These are phyloP conservation scores for Myotis planiceps DNA, from an alignment of 2,797 vertebrate species.

Conservation along the genomic window DNA sequence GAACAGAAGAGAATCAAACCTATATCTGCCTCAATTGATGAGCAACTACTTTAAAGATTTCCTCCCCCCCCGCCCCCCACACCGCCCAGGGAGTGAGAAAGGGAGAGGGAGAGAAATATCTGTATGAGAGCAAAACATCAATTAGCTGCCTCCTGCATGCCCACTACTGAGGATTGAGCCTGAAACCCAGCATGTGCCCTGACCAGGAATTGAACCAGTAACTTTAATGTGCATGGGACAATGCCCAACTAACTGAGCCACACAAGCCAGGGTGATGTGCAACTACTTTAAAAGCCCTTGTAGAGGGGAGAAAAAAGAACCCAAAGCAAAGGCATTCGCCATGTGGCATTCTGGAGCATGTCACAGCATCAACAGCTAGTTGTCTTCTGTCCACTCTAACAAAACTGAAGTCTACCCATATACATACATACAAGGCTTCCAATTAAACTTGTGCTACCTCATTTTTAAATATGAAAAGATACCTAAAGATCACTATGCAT, in stretches of 20 bases:
- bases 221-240: not conserved
- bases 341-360: not conserved
- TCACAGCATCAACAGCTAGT: not conserved
- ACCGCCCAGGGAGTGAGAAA: not conserved
- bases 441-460: not conserved
- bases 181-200: not conserved
- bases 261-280: not conserved
- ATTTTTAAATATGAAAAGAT: not conserved
- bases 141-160: not conserved
- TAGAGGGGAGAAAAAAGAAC: not conserved
- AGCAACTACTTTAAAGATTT: not conserved
- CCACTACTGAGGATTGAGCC: not conserved
- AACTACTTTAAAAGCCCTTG: not conserved
- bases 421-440: not conserved
- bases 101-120: not conserved
- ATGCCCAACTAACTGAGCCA: not conserved
- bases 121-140: not conserved
- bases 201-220: not conserved
- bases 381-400: not conserved
- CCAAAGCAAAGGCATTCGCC: not conserved
- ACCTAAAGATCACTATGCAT: not conserved
- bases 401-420: not conserved
- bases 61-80: accelerated
- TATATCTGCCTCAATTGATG: not conserved
- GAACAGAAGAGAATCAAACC: not conserved